phyloP scores from a whole-genome alignment of 2,797 vertebrate genomes.

The Enteromius radiatus region DNA sequence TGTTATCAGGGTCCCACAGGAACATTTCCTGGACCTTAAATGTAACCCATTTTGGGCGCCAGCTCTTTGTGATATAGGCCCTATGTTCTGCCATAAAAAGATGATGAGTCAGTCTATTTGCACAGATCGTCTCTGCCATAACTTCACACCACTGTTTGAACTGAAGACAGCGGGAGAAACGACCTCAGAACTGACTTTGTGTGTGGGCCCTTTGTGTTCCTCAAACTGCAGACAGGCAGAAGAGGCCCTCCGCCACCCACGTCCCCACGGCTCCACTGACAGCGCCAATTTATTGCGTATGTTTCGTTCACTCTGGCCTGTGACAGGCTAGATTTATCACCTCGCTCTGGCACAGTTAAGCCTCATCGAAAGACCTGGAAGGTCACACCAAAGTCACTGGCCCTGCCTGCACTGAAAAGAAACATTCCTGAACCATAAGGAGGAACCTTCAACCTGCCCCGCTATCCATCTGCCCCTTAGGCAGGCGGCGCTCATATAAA shows the following conservation, averaged over 20 bases:
- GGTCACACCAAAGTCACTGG: constrained; percentile 63
- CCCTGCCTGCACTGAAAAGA: constrained; percentile 52
- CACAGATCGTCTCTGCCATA: constrained; percentile 75
- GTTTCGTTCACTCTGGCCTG: constrained; percentile 82
- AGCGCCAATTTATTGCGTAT: constrained; percentile 85
- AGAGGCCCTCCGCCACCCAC: constrained; percentile 69
- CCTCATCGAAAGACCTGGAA: constrained; percentile 54
- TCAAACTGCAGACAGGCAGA: constrained; percentile 48
- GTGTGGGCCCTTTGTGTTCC: constrained; percentile 59
- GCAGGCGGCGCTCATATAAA: constrained; percentile 69
- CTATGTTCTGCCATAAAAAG: constrained; percentile 16
- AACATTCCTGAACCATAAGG: constrained; percentile 57
- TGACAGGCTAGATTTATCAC: constrained; percentile 76
- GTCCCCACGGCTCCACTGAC: constrained; percentile 57
- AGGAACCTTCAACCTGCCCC: constrained; percentile 53
- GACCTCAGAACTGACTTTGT: constrained; percentile 51
- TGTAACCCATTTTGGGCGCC: constrained; percentile 3
- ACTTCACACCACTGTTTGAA: constrained; percentile 87
- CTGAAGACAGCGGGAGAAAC: constrained; percentile 68
- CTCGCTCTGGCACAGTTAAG: constrained; percentile 54
- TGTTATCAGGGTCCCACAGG: not conserved
- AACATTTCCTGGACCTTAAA: constrained; percentile 14
- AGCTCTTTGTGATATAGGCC: not conserved
- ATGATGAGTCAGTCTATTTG: constrained; percentile 83
- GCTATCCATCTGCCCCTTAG: constrained; percentile 54